A percentile compares a stretch with the other conserved stretches of the same genome.
phyloP scores from a whole-genome alignment of 2,113 vertebrate species.

The Petaurus breviceps region DNA sequence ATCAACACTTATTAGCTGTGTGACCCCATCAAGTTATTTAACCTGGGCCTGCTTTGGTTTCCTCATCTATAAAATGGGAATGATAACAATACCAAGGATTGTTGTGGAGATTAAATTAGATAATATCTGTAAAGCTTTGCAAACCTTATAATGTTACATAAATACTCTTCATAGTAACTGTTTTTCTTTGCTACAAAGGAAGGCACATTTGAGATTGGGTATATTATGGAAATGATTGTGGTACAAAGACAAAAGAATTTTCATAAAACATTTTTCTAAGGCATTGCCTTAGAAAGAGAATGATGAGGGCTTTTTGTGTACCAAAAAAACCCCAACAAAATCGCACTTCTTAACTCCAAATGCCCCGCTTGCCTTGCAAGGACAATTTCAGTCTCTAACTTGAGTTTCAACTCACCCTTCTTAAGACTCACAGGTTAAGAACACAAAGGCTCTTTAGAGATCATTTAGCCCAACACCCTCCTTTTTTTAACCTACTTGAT shows the following conservation, averaged over 20 bases:
- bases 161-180: background rate
- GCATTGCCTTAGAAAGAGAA: background rate
- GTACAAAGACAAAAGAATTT: background rate
- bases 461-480: background rate
- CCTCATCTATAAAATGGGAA: background rate
- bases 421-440: background rate
- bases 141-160: background rate
- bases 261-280: background rate
- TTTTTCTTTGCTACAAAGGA: background rate
- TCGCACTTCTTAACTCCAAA: background rate
- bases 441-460: background rate
- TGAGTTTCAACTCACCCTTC: background rate
- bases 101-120: background rate
- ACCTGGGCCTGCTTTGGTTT: background rate
- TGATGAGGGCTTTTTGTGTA: background rate
- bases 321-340: background rate
- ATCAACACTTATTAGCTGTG: background rate
- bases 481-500: background rate
- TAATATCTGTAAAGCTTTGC: background rate
- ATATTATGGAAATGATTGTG: background rate
- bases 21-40: background rate
- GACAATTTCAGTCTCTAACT: background rate
- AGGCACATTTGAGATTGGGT: background rate
- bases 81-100: background rate
- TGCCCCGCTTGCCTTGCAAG: background rate